These are phyloP conservation scores for Seriola rivoliana DNA, from an alignment of 2,113 vertebrate genomes.

Conservation along the genomic window DNA sequence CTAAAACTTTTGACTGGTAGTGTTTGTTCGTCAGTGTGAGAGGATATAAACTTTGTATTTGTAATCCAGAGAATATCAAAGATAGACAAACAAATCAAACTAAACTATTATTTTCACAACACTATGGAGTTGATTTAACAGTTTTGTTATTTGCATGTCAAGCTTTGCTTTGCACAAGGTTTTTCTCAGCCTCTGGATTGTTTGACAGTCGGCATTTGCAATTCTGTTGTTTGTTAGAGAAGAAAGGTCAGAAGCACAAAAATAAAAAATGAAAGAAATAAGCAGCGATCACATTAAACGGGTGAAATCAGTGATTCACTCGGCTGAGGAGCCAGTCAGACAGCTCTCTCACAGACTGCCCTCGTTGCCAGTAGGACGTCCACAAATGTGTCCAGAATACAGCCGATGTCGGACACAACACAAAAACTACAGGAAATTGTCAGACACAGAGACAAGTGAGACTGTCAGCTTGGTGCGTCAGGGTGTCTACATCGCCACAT, in stretches of 20 bases:
- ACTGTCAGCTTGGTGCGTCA: background rate
- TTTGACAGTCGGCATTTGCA: background rate
- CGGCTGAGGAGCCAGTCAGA: background rate
- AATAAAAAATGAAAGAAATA: too few relatives aligned
- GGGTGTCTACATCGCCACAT: background rate
- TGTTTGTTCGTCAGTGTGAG: background rate
- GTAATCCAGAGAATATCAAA: background rate
- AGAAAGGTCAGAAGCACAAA: background rate
- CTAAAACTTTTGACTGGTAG: too few relatives aligned
- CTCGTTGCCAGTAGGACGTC: background rate
- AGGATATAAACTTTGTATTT: background rate
- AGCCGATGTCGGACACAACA: accelerated
- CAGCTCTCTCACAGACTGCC: background rate
- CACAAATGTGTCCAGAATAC: background rate
- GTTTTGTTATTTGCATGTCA: background rate
- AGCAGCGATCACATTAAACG: background rate
- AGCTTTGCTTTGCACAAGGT: too few relatives aligned
- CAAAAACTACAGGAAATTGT: background rate
- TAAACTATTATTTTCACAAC: background rate
- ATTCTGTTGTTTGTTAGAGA: background rate
- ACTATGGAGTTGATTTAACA: background rate
- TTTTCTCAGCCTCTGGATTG: background rate
- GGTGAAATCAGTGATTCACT: background rate
- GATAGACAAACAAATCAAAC: background rate
- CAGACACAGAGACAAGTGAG: background rate